phyloP scores from a whole-genome alignment of 2,797 vertebrate species.

The Taenioides sp. region DNA sequence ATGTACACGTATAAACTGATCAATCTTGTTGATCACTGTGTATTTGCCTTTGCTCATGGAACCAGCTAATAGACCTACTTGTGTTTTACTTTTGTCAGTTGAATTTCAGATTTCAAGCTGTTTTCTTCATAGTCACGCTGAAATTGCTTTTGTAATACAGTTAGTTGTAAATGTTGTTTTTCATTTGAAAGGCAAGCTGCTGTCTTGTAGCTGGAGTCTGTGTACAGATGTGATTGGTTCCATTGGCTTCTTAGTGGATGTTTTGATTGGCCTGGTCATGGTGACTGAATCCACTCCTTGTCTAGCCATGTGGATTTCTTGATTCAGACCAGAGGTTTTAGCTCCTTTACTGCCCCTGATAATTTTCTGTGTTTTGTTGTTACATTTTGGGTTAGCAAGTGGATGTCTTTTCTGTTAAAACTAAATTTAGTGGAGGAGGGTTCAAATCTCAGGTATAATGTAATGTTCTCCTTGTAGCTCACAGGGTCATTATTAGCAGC shows the following conservation, averaged over 20 bases:
- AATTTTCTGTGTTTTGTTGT: conserved; percentile 10
- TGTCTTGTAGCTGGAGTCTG: conserved; percentile 11
- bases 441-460: background rate
- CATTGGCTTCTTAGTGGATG: conserved; percentile 65
- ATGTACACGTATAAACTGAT: too few species aligned
- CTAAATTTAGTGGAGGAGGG: too few species aligned
- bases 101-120: too few species aligned
- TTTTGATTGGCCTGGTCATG: conserved; percentile 60
- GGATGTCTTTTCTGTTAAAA: too few species aligned
- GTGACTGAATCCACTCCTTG: conserved; percentile 72
- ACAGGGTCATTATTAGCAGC: background rate
- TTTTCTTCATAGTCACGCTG: background rate
- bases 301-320: conserved; percentile 43
- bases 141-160: background rate
- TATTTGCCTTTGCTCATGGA: too few species aligned
- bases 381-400: background rate
- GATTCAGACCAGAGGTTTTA: conserved; percentile 43
- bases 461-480: background rate
- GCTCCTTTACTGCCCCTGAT: conserved; percentile 7
- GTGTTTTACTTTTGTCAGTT: too few species aligned
- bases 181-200: background rate
- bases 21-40: too few species aligned
- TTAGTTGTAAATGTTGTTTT: background rate
- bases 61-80: too few species aligned
- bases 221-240: conserved; percentile 45